Percentiles rank a stretch among this genome's conserved stretches.
Evolutionary conservation across 2,113 vertebrate genomes (phyloP).

Genomic region (Myotis davidii): DNA sequence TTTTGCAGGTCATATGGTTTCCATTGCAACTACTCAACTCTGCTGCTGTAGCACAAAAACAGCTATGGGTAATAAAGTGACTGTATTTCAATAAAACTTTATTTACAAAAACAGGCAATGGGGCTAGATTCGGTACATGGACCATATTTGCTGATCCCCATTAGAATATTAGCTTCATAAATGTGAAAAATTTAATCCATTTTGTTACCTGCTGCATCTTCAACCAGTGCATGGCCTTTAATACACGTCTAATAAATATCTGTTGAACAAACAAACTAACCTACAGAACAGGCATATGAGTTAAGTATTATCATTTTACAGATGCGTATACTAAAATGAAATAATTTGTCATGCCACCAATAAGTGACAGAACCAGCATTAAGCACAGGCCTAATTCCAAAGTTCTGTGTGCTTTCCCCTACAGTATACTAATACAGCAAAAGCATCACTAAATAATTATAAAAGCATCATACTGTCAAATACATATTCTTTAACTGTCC

Average conservation of each 20-base stretch:
- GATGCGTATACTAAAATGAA: background rate
- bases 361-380: background rate
- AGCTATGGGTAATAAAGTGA: background rate
- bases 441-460: background rate
- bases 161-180: background rate
- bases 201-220: background rate
- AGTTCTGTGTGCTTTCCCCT: background rate
- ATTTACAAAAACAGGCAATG: background rate
- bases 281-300: background rate
- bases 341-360: background rate
- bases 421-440: background rate
- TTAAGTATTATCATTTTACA: constrained; percentile 24
- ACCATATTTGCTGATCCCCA: background rate
- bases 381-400: background rate
- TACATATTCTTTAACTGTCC: background rate
- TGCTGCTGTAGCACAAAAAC: background rate
- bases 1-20: background rate
- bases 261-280: background rate
- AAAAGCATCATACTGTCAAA: background rate
- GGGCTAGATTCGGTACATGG: background rate
- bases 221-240: background rate
- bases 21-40: background rate
- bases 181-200: background rate
- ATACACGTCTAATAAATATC: background rate
- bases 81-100: background rate